Evolutionary conservation across 2,113 vertebrate genomes (phyloP), one percentile per base, ranked within the genome.

Genomic region (Salvelinus fontinalis): DNA sequence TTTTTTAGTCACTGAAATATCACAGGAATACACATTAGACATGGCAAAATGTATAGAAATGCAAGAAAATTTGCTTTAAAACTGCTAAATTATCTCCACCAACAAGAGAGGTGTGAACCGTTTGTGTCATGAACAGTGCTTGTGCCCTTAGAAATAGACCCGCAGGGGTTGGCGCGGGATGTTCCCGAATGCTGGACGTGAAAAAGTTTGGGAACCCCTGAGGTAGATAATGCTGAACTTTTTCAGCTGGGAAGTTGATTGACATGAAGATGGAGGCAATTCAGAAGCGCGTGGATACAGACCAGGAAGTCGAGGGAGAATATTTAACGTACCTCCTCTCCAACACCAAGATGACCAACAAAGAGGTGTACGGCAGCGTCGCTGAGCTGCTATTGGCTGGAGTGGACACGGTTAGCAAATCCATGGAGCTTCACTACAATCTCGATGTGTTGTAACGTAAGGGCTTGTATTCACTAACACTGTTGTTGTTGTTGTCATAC

Each of bases 241-340:
- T 48, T 72, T 75, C 72, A 99, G 97, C 95, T 8, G 94, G 92
- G 86, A 91, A 73, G 34, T 70, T 97, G 85, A 96, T 99, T 75
- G 94, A 99, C 88, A 87, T 91, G 79, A 99, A 96, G 91, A 81
- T 97, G 90, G 76, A 93, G 74, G 89, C 91, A 65, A 89, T 98
- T 70, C 90, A 95, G 79, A 88, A 83, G 67, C 87, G 86, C 0
- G 49, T 97, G 74, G 90, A 94, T 20, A 66, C 26, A 2, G 81
- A 93, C 57, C 89, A 95, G 83, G 91, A 91, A 29, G 88, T 96
- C 71, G 92, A 94, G 0, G 97, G 96, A 7, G 90, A 91, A 73
- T 99, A 98, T 79, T 90, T 99, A 16, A 96, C 96, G n/a, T 94
- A 96, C 88, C 89, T 99, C 66, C 92, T 99, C 75, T 93, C 93